Evolutionary conservation across 1,140 invertebrate genomes (phyloP).

Genomic region (Drosophila orosa): DNA sequence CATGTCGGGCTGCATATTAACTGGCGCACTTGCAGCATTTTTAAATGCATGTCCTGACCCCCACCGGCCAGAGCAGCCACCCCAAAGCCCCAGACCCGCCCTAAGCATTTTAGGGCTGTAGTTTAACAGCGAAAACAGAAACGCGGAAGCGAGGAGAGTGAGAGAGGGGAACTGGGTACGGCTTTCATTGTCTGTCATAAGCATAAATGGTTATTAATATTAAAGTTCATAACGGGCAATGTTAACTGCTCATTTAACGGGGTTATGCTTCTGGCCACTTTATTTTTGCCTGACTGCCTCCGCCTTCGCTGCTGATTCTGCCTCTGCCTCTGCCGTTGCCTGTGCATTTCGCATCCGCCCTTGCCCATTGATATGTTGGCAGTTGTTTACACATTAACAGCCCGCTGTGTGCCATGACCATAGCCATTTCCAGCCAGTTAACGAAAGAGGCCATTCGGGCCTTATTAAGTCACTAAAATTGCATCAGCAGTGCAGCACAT

Average conservation of each 20-base stretch:
- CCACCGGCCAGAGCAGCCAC: not conserved
- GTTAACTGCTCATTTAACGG: slow-evolving; percentile 64
- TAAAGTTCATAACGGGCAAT: slow-evolving; percentile 69
- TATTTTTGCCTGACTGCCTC: slow-evolving; percentile 43
- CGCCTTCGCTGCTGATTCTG: not conserved
- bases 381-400: slow-evolving; percentile 65
- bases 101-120: slow-evolving; percentile 75
- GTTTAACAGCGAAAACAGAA: slow-evolving; percentile 68
- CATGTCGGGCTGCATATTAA: slow-evolving; percentile 77
- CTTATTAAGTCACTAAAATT: slow-evolving; percentile 64
- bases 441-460: slow-evolving; percentile 67
- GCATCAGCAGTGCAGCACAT: slow-evolving; percentile 16
- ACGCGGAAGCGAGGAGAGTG: slow-evolving; percentile 1
- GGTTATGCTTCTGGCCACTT: slow-evolving; percentile 59
- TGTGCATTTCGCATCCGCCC: not conserved
- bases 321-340: slow-evolving; percentile 1
- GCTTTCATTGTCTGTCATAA: slow-evolving; percentile 75
- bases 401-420: slow-evolving; percentile 39
- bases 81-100: slow-evolving; percentile 13
- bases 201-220: slow-evolving; percentile 80
- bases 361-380: slow-evolving; percentile 56
- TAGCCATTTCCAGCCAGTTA: slow-evolving; percentile 58
- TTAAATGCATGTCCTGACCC: slow-evolving; percentile 59
- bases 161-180: slow-evolving; percentile 9
- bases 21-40: slow-evolving; percentile 67